Percentiles rank a stretch among this genome's conserved stretches.
These are phyloP conservation scores for Montipora efflorescens DNA, from an alignment of 64 coral and sea anemone genomes.

Conservation along the genomic window DNA sequence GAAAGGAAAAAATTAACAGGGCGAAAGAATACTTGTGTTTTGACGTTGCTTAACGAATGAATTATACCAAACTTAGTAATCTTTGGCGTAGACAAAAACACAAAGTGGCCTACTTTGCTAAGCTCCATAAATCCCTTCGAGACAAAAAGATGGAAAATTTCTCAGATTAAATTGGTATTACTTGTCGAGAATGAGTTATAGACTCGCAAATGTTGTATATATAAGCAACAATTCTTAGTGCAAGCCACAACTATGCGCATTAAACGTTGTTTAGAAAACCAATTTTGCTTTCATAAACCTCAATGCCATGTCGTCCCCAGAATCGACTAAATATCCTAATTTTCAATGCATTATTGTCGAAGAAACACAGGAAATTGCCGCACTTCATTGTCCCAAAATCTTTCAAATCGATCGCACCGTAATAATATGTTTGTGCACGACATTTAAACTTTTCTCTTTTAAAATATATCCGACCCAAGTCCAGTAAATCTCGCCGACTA, in stretches of 20 bases:
- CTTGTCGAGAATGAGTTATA: background rate
- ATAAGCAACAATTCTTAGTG: background rate
- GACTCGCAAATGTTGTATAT: background rate
- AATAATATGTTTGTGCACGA: background rate
- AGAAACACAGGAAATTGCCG: constrained; percentile 38
- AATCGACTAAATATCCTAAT: constrained; percentile 5
- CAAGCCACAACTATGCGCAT: background rate
- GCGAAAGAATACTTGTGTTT: background rate
- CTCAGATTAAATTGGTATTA: background rate
- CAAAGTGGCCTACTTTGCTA: background rate
- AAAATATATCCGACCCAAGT: background rate
- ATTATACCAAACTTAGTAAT: constrained; percentile 3
- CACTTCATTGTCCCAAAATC: background rate
- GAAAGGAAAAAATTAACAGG: background rate
- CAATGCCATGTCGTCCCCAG: constrained; percentile 18
- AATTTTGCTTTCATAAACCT: background rate
- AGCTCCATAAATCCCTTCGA: background rate
- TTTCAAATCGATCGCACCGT: constrained; percentile 25
- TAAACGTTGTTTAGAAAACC: constrained; percentile 21
- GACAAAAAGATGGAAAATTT: background rate
- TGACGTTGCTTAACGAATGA: background rate
- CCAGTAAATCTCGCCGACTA: background rate
- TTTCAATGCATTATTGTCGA: constrained; percentile 28
- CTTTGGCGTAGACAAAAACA: background rate
- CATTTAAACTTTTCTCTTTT: background rate